Percentiles rank a stretch among this genome's conserved stretches.
Conservation (phyloP, 2,113 vertebrate genomes). For the Podilymbus podiceps region DNA sequence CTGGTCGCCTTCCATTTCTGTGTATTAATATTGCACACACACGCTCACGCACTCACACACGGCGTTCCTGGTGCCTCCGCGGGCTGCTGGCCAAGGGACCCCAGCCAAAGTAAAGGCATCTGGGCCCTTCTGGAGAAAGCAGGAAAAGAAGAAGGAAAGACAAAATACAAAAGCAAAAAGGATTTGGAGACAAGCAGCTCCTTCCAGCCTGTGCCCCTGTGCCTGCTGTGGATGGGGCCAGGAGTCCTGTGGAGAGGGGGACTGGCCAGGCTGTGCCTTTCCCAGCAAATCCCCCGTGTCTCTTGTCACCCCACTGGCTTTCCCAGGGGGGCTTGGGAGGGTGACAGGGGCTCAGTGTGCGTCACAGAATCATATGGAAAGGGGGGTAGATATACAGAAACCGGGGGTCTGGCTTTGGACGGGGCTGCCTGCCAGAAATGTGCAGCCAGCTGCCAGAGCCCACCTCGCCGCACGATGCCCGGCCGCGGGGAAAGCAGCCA, state of each 20-base stretch:
- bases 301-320: background rate
- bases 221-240: rapidly evolving
- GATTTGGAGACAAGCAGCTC: background rate
- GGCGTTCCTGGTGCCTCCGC: slow-evolving; percentile 8
- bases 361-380: background rate
- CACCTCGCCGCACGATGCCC: rapidly evolving
- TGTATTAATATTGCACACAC: slow-evolving; percentile 47
- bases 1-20: slow-evolving; percentile 63
- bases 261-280: background rate
- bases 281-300: rapidly evolving
- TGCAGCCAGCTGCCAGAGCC: background rate
- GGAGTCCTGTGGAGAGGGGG: rapidly evolving
- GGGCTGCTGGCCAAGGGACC: slow-evolving; percentile 54
- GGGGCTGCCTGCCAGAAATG: background rate
- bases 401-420: background rate
- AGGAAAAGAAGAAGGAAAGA: background rate
- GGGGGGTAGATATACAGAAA: background rate
- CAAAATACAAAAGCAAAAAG: slow-evolving; percentile 14
- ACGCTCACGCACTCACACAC: slow-evolving; percentile 25
- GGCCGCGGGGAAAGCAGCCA: background rate
- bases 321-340: rapidly evolving
- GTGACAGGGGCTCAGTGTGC: background rate
- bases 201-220: background rate
- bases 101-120: slow-evolving; percentile 67
- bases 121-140: slow-evolving; percentile 51